Evolutionary conservation across 2,888 invertebrate species (phyloP).

Genomic region (Pterobdella sp.): DNA sequence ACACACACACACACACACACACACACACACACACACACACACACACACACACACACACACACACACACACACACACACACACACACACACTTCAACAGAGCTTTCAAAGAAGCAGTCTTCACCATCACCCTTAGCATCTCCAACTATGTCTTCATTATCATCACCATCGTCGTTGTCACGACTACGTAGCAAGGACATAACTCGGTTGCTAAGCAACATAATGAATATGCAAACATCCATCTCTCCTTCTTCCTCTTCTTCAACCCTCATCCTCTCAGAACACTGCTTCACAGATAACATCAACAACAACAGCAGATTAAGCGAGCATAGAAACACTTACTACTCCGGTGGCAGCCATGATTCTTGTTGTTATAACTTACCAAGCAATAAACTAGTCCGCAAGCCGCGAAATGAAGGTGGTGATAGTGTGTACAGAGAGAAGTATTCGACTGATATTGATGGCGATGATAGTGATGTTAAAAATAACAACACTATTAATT

Average conservation of each 20-base stretch:
- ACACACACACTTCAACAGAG: slow-evolving; percentile 11
- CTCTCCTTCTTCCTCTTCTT: not conserved
- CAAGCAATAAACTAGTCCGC: not conserved
- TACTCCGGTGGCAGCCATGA: not conserved
- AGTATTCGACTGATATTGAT: not conserved
- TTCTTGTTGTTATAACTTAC: not conserved
- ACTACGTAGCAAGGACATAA: not conserved
- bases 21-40: slow-evolving; percentile 18
- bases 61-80: slow-evolving; percentile 18
- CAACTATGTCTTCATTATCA: not conserved
- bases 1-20: slow-evolving; percentile 21
- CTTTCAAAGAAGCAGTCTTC: not conserved
- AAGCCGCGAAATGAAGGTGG: not conserved
- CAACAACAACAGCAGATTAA: slow-evolving; percentile 51
- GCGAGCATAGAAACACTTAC: no score
- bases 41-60: slow-evolving; percentile 14
- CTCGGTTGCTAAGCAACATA: not conserved
- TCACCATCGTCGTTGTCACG: slow-evolving; percentile 4
- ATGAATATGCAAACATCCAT: not conserved
- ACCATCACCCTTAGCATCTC: not conserved
- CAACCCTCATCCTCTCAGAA: slow-evolving; percentile 42
- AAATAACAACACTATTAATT: not conserved
- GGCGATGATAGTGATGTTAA: not conserved
- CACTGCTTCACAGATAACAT: slow-evolving; percentile 50
- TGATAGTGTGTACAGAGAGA: not conserved